Evolutionary conservation across 2,797 vertebrate genomes (phyloP).

Genomic region (Gallirallus australis): DNA sequence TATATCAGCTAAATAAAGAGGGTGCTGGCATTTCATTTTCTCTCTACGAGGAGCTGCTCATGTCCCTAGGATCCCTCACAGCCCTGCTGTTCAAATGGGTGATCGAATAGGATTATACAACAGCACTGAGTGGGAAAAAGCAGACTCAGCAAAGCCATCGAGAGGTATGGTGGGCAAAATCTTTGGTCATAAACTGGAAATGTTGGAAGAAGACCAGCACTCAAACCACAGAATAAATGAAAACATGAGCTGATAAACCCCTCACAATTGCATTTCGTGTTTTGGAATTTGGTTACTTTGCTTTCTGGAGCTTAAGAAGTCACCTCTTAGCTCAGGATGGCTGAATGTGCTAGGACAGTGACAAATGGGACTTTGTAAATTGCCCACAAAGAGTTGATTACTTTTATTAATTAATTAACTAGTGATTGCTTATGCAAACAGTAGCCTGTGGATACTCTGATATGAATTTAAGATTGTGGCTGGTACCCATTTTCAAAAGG

Average conservation of each 20-base stretch:
- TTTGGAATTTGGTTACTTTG: not conserved
- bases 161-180: not conserved
- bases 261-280: not conserved
- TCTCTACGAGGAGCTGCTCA: not conserved
- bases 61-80: not conserved
- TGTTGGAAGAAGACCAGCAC: accelerated
- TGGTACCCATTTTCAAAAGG: not conserved
- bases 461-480: not conserved
- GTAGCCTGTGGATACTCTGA: not conserved
- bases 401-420: not conserved
- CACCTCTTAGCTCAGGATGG: not conserved
- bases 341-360: not conserved
- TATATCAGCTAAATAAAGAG: not conserved
- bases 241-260: not conserved
- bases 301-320: not conserved
- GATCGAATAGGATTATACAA: not conserved
- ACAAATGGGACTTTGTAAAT: not conserved
- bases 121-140: not conserved
- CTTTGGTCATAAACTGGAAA: not conserved
- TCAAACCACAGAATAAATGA: not conserved
- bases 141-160: not conserved
- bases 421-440: not conserved
- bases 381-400: not conserved
- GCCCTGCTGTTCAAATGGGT: not conserved
- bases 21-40: not conserved